phyloP scores from a whole-genome alignment of 2,888 invertebrate genomes.

The Apotomis turbidana region DNA sequence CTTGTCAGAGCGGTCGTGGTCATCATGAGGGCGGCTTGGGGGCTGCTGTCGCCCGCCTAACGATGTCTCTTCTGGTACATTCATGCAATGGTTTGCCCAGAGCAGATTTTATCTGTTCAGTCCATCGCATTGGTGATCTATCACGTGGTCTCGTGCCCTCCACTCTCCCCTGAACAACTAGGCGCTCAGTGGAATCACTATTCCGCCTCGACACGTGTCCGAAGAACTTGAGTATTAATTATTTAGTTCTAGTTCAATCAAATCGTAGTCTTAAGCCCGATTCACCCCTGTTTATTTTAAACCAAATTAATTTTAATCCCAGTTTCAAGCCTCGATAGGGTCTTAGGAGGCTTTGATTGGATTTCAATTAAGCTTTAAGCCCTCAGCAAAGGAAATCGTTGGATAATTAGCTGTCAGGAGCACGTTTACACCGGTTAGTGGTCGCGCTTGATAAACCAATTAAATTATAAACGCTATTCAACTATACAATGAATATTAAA shows the following conservation, averaged over 20 bases:
- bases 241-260: not conserved
- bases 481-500: not conserved
- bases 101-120: too few species aligned
- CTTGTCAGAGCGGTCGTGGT: too few species aligned
- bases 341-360: constrained; percentile 25
- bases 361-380: constrained; percentile 35
- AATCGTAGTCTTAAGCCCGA: constrained; percentile 1
- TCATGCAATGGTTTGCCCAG: too few species aligned
- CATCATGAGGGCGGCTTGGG: too few species aligned
- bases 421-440: constrained; percentile 19
- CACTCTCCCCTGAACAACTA: too few species aligned
- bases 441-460: constrained; percentile 1
- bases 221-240: too few species aligned
- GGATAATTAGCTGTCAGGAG: constrained; percentile 37
- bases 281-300: constrained; percentile 11
- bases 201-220: too few species aligned
- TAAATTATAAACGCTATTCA: not conserved
- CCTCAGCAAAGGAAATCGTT: constrained; percentile 32
- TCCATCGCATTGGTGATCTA: too few species aligned
- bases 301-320: constrained; percentile 11
- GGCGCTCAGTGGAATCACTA: too few species aligned
- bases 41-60: too few species aligned
- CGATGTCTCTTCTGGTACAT: too few species aligned
- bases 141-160: too few species aligned
- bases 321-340: constrained; percentile 14